phyloP scores from a whole-genome alignment of 2,113 vertebrate genomes.

The Plecturocebus donacophilus region DNA sequence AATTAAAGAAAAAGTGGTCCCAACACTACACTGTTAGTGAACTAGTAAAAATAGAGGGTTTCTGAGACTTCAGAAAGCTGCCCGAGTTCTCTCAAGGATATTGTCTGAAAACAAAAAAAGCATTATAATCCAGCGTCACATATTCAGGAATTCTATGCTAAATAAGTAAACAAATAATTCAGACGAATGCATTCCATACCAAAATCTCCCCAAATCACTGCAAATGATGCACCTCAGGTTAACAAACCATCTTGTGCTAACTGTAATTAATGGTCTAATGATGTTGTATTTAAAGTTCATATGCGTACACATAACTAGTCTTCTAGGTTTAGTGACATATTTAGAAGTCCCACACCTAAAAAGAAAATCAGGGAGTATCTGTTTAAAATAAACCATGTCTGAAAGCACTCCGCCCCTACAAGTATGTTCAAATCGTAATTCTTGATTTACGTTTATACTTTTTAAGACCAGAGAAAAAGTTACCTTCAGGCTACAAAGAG shows the following conservation, averaged over 20 bases:
- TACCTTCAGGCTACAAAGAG: constrained; percentile 19
- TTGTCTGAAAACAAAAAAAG: not conserved
- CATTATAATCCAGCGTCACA: not conserved
- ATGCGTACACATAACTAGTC: not conserved
- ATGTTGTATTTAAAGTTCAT: not conserved
- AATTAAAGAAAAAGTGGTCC: not conserved
- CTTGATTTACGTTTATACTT: not conserved
- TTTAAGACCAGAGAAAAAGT: not conserved
- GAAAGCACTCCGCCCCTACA: not conserved
- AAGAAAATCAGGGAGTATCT: not conserved
- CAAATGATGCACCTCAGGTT: not conserved
- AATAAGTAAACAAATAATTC: constrained; percentile 1
- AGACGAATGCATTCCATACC: not conserved
- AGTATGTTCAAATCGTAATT: not conserved
- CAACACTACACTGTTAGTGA: not conserved
- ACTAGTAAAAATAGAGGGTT: not conserved
- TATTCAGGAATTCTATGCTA: not conserved
- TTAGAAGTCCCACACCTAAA: not conserved
- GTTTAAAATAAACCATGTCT: not conserved
- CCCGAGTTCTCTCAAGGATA: not conserved
- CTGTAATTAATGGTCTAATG: not conserved
- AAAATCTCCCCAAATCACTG: not conserved
- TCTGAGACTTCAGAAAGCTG: not conserved
- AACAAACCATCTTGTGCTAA: not conserved
- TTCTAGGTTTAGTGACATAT: not conserved